Evolutionary conservation across 2,113 vertebrate species (phyloP), one percentile per base, ranked within the genome.

Genomic region (Phalacrocorax pelagicus): DNA sequence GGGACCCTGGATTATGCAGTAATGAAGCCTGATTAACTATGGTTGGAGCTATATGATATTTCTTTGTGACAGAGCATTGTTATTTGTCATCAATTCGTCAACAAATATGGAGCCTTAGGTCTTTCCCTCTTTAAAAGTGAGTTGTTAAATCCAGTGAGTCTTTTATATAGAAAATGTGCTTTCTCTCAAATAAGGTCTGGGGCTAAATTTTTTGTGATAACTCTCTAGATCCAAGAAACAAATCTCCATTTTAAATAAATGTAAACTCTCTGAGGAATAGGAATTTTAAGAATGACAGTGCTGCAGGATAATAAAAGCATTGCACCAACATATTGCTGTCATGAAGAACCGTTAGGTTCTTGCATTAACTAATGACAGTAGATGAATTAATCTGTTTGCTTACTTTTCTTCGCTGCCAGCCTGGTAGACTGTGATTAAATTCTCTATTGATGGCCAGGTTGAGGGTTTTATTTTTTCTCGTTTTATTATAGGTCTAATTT

Each of bases 311-410:
- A 92, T 94, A 97, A 98, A 97, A 96, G 90, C 87, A 88, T 96
- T 96, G 96, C 92, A 52, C 32, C 30, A 81, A 88, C 91, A 93
- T 59, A 20, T 19, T 86, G 90, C 82, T 94, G 93, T 94, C 87
- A 94, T 11, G 71, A 90, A 91, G 90, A 96, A 97, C 96, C 86
- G 93, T 54, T 94, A 82, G 91, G 83, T 95, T 96, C 78, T 96
- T 95, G 74, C 88, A 88, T 97, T 97, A 96, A 96, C 95, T 90
- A 96, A 95, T 93, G 96, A 93, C 70, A 94, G 97, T 70, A 85
- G 55, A 74, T 57, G 11, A 96, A 96, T 97, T 95, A 96, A 96
- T 90, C 69, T 69, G 85, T 65, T 94, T 81, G 47, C 58, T 85
- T 78, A 44, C 40, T 86, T 93, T 70, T 79, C 62, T 89, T 96